Conservation (phyloP, 2,888 invertebrate genomes). For the Epicampocera succincta region DNA sequence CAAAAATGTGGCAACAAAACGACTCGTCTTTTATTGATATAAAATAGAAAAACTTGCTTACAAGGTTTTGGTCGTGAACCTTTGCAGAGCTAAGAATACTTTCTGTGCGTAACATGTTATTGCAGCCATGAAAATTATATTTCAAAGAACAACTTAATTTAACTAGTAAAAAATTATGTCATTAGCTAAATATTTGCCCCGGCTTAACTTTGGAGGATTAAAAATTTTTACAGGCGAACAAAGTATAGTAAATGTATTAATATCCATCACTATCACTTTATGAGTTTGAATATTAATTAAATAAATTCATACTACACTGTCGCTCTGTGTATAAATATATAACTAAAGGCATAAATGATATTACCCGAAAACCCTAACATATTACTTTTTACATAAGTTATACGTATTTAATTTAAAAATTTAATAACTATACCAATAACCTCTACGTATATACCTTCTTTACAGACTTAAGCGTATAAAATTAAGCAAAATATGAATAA, state of each 20-base stretch:
- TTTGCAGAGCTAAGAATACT: too few relatives aligned
- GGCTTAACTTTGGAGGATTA: not conserved
- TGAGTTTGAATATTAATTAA: slow-evolving; percentile 4
- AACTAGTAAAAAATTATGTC: too few relatives aligned
- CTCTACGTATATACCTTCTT: slow-evolving; percentile 52
- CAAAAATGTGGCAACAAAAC: too few relatives aligned
- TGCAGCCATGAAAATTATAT: too few relatives aligned
- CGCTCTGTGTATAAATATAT: slow-evolving; percentile 46
- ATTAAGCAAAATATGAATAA: slow-evolving; percentile 47
- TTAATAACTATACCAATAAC: slow-evolving; percentile 36
- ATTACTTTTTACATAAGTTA: slow-evolving; percentile 38
- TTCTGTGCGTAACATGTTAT: too few relatives aligned
- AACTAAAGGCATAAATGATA: slow-evolving; percentile 46
- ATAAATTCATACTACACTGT: slow-evolving; percentile 18
- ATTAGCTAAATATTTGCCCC: not conserved
- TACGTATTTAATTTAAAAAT: slow-evolving; percentile 43
- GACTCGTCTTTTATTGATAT: too few relatives aligned
- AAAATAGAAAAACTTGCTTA: too few relatives aligned
- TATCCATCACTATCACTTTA: slow-evolving; percentile 11
- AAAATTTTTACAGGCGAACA: slow-evolving; percentile 11
- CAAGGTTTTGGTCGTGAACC: too few relatives aligned
- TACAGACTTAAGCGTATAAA: slow-evolving; percentile 54
- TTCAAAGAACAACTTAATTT: too few relatives aligned
- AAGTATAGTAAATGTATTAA: slow-evolving; percentile 14
- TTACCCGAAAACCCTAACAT: slow-evolving; percentile 38